Evolutionary conservation across 2,888 invertebrate species (phyloP).

Genomic region (Crematogaster levior): DNA sequence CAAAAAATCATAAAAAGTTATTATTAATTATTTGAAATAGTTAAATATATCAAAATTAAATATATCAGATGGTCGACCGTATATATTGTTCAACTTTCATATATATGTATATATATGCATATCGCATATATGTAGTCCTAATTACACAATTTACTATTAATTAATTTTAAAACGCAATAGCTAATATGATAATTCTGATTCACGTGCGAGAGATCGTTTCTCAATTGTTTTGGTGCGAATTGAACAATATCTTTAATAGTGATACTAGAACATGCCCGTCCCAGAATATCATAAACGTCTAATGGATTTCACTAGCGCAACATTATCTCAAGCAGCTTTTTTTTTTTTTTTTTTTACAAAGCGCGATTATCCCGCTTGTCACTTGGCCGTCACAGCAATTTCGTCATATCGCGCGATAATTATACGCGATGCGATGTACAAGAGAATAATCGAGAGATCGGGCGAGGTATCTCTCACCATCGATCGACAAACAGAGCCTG

Average conservation of each 20-base stretch:
- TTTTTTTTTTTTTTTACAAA: constrained; percentile 12
- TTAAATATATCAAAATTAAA: too few relatives aligned
- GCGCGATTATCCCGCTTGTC: constrained; percentile 43
- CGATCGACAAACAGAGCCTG: constrained; percentile 41
- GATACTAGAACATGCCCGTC: not conserved
- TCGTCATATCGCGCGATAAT: constrained; percentile 48
- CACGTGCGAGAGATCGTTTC: not conserved
- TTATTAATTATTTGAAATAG: not conserved
- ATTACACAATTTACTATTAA: not conserved
- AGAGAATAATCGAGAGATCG: constrained; percentile 45
- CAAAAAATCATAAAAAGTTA: not conserved
- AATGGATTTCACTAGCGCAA: constrained; percentile 22
- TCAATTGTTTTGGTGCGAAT: not conserved
- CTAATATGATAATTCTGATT: constrained; percentile 10
- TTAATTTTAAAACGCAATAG: constrained; percentile 7
- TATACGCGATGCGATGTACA: constrained; percentile 26
- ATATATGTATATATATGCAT: not conserved
- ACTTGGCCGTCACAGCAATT: constrained; percentile 33
- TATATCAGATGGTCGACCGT: not conserved
- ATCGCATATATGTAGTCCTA: not conserved
- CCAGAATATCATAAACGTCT: constrained; percentile 8
- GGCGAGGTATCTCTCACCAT: constrained; percentile 21
- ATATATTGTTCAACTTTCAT: not conserved
- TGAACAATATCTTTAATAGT: constrained; percentile 2
- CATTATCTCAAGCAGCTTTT: not conserved